Base-by-base conservation (phyloP, 92 coral and sea anemone species). In the Umimayanthus chanpuru region DNA sequence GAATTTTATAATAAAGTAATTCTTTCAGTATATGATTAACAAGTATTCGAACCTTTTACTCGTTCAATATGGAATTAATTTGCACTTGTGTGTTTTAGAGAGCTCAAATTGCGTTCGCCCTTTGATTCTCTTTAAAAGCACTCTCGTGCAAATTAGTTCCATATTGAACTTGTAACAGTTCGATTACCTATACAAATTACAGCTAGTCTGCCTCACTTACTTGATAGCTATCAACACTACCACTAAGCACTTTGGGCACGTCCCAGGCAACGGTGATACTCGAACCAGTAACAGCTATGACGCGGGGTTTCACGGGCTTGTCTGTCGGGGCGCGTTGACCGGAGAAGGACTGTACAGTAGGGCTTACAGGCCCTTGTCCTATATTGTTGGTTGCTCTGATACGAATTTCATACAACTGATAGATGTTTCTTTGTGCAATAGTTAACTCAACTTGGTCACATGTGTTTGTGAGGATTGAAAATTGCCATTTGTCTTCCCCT, bases 191-290 rank as follows among this genome's bases (percentile, higher is more conserved):
- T 32, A 32, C 36, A 32, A 32, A 32, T 32, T 32, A 47, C 50
- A 47, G 50, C 50, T 47, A 47, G 50, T 47, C 1, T 67, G 29
- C 61, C 61, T n/a, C 14, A 49, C 87, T 26, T 50, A 83, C 87
- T 74, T 11, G 6, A 83, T 67, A 83, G 38, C 87, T 83, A 30
- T 83, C 87, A 71, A 83, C 55, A 55, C 87, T 83, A 16, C 87
- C 87, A 4, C 18, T 70, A 44, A 44, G 29, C 65, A 70, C 78
- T 10, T 18, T 44, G 30, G 87, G 87, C 23, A 36, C 21, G 53
- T 70, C 78, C 87, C 87, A 83, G 15, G 28, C 47, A 12, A 83
- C 64, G 16, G 77, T 47, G 10, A 83, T 44, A 26, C 26, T 83
- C 44, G 78, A 16, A 30, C 66, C 77, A 43, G 66, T 49, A 10